These are phyloP conservation scores for Micropterix aruncella DNA, from an alignment of 2,888 invertebrate species.

Conservation along the genomic window DNA sequence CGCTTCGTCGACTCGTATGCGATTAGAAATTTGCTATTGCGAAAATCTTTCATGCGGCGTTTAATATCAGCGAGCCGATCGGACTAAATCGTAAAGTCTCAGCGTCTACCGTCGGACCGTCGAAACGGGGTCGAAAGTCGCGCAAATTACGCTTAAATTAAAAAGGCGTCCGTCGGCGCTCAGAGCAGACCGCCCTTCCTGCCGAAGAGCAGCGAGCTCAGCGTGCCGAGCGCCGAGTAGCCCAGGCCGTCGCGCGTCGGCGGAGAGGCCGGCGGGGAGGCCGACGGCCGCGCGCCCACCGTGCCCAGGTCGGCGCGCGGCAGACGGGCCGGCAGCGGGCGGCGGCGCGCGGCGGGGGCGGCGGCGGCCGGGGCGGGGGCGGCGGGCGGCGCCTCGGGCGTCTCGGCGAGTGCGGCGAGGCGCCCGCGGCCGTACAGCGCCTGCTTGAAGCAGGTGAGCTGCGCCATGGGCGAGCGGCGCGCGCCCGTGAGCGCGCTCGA, in stretches of 20 bases:
- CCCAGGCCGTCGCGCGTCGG: conserved; percentile 19
- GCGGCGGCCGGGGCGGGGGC: conserved; percentile 35
- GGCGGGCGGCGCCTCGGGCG: conserved; percentile 15
- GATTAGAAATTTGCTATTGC: too few relatives aligned
- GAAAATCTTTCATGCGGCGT: too few relatives aligned
- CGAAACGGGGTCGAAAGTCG: too few relatives aligned
- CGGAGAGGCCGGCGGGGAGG: conserved; percentile 15
- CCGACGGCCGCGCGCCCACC: conserved; percentile 19
- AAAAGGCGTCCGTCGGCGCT: too few relatives aligned
- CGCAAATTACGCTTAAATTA: too few relatives aligned
- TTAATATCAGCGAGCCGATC: too few relatives aligned
- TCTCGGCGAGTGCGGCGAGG: conserved; percentile 26
- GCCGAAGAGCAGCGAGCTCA: conserved; percentile 69
- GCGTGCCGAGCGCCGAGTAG: conserved; percentile 49
- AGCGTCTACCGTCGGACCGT: too few relatives aligned
- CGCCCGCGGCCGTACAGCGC: conserved; percentile 16
- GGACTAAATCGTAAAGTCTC: too few relatives aligned
- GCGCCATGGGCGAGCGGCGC: conserved; percentile 64
- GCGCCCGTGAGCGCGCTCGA: conserved; percentile 45
- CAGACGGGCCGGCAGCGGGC: conserved; percentile 20
- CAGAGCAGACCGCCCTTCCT: conserved; percentile 73
- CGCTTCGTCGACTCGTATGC: too few relatives aligned
- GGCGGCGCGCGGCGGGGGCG: conserved; percentile 39
- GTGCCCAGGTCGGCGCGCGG: conserved; percentile 29
- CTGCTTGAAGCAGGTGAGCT: conserved; percentile 57